Conservation (phyloP, 2,888 invertebrate genomes). For the Kryphioiulus occultus region DNA sequence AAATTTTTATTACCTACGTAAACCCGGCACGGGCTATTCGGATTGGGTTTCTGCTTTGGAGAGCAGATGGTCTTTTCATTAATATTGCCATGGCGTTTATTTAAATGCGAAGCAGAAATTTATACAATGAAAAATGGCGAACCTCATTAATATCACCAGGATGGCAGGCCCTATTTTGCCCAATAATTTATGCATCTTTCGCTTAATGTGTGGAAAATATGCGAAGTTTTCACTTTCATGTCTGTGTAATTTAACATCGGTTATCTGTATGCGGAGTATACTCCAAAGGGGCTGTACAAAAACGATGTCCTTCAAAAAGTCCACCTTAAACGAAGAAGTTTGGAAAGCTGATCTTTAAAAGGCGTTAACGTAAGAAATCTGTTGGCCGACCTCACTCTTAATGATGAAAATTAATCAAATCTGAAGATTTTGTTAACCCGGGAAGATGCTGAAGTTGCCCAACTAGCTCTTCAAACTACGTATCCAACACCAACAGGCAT, state of each 20-base stretch:
- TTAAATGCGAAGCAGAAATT: neutral
- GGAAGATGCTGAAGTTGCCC: no score
- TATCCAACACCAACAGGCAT: no score
- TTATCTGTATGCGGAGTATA: neutral
- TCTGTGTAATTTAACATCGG: neutral
- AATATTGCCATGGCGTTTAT: neutral
- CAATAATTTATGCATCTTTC: neutral
- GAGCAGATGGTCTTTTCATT: slow-evolving; percentile 39
- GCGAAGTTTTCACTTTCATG: no score
- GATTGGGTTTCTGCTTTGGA: neutral
- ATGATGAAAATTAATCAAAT: no score
- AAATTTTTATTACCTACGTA: neutral
- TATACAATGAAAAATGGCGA: neutral
- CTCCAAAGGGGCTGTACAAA: neutral
- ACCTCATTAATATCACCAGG: neutral
- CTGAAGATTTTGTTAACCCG: no score
- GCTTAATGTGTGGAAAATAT: neutral
- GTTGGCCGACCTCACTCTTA: no score
- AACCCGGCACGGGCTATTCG: neutral
- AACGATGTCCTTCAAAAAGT: no score
- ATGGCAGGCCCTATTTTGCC: neutral
- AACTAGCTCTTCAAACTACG: no score
- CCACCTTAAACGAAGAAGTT: no score
- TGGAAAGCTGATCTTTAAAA: no score
- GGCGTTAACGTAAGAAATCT: no score